phyloP scores from a whole-genome alignment of 2,888 invertebrate genomes.

The Octodonta nipae region DNA sequence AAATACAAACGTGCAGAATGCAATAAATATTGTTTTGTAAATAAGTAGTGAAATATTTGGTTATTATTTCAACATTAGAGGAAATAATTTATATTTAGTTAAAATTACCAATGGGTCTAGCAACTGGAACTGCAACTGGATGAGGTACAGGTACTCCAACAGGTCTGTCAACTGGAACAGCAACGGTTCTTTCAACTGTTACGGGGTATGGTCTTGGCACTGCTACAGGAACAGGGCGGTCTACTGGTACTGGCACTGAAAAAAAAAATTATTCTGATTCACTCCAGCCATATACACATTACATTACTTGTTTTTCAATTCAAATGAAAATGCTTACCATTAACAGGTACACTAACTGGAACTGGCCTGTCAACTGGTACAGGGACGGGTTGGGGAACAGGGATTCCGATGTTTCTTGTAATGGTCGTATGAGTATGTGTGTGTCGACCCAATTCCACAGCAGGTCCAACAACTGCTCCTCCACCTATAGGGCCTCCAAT shows the following conservation, averaged over 20 bases:
- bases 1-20: neutral
- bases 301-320: too few species aligned
- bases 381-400: constrained; percentile 40
- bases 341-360: constrained; percentile 31
- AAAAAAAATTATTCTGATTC: constrained; percentile 5
- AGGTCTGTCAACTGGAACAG: constrained; percentile 43
- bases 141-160: constrained; percentile 33
- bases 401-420: constrained; percentile 37
- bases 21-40: neutral
- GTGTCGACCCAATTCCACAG: constrained; percentile 21
- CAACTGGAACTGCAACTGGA: constrained; percentile 19
- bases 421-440: constrained; percentile 35
- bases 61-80: constrained; percentile 1
- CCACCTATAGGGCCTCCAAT: constrained; percentile 12
- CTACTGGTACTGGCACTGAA: constrained; percentile 27
- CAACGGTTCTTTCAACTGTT: constrained; percentile 39
- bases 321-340: constrained; percentile 21
- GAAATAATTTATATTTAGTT: neutral
- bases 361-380: constrained; percentile 35
- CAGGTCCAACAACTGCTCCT: constrained; percentile 10
- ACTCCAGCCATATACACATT: too few species aligned
- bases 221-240: constrained; percentile 35
- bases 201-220: constrained; percentile 38
- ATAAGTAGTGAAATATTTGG: neutral
- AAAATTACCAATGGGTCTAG: constrained; percentile 24